These are phyloP conservation scores for Eledone cirrhosa DNA, from an alignment of 2,888 invertebrate genomes.

Conservation along the genomic window DNA sequence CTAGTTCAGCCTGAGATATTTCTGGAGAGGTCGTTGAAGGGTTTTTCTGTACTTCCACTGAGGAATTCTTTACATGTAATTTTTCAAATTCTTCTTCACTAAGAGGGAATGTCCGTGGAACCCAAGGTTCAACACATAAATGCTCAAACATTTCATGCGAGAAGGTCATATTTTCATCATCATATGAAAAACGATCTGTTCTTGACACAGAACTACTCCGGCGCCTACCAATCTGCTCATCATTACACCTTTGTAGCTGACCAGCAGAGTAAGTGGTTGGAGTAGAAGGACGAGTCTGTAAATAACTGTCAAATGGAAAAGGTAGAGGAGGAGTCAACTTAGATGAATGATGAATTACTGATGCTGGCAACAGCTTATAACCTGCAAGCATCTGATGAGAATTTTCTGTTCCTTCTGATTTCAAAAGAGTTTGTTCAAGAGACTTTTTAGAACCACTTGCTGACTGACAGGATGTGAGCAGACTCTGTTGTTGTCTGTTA, in stretches of 20 bases:
- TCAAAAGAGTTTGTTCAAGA: not conserved
- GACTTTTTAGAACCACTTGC: not conserved
- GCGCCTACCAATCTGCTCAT: slow-evolving; percentile 34
- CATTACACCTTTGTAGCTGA: slow-evolving; percentile 25
- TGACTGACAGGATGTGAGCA: no score
- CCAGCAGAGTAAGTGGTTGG: slow-evolving; percentile 23
- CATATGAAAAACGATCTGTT: slow-evolving; percentile 35
- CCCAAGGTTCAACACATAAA: slow-evolving; percentile 51
- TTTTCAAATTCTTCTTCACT: slow-evolving; percentile 50
- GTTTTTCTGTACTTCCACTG: slow-evolving; percentile 32
- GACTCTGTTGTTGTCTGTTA: no score
- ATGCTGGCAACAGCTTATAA: not conserved
- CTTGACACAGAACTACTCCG: slow-evolving; percentile 47
- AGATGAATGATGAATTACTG: slow-evolving; percentile 1
- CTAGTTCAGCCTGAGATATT: not conserved
- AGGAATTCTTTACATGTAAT: slow-evolving; percentile 46
- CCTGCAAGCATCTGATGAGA: not conserved
- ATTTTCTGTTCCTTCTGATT: slow-evolving; percentile 4
- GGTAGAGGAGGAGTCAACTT: not conserved
- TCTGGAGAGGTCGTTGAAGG: not conserved
- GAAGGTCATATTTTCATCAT: slow-evolving; percentile 38
- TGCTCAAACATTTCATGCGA: slow-evolving; percentile 35
- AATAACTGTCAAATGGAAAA: slow-evolving; percentile 19
- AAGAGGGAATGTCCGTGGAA: slow-evolving; percentile 56
- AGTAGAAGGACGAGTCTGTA: slow-evolving; percentile 24